phyloP scores from a whole-genome alignment of 1,140 invertebrate species.

The Drosophila obscura region DNA sequence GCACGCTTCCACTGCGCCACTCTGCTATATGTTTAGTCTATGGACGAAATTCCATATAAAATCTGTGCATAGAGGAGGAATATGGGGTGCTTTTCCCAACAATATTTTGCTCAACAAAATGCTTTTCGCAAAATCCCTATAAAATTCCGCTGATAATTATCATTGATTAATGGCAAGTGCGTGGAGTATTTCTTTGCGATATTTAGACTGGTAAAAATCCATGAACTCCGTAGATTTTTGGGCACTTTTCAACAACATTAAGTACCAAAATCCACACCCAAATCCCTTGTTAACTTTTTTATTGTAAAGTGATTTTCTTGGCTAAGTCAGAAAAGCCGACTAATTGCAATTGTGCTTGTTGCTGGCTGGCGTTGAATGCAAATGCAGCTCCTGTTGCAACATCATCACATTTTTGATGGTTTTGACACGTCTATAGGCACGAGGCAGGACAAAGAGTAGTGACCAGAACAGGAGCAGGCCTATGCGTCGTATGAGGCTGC shows the following conservation, averaged over 20 bases:
- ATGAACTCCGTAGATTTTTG: too few relatives aligned
- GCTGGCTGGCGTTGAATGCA: slow-evolving; percentile 17
- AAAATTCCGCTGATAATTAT: too few relatives aligned
- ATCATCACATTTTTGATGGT: slow-evolving; percentile 69
- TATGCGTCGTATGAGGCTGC: slow-evolving; percentile 38
- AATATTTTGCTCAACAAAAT: too few relatives aligned
- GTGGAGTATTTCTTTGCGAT: too few relatives aligned
- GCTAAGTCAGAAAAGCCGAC: slow-evolving; percentile 42
- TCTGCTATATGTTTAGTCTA: slow-evolving; percentile 86
- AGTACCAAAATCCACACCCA: neutral
- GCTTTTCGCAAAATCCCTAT: too few relatives aligned
- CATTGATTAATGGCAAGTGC: too few relatives aligned
- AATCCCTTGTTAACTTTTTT: slow-evolving; percentile 34
- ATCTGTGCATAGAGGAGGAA: too few relatives aligned
- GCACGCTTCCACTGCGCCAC: slow-evolving; percentile 99
- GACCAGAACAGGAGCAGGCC: slow-evolving; percentile 25
- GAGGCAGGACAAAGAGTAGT: slow-evolving; percentile 41
- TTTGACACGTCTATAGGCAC: slow-evolving; percentile 45
- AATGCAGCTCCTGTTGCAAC: slow-evolving; percentile 28
- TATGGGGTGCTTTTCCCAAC: too few relatives aligned
- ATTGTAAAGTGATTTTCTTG: slow-evolving; percentile 16
- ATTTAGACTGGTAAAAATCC: too few relatives aligned
- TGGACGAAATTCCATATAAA: too few relatives aligned
- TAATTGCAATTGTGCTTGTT: slow-evolving; percentile 60
- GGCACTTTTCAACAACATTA: too few relatives aligned